Conservation (phyloP, 2,113 vertebrate genomes). For the Geothlypis trichas region DNA sequence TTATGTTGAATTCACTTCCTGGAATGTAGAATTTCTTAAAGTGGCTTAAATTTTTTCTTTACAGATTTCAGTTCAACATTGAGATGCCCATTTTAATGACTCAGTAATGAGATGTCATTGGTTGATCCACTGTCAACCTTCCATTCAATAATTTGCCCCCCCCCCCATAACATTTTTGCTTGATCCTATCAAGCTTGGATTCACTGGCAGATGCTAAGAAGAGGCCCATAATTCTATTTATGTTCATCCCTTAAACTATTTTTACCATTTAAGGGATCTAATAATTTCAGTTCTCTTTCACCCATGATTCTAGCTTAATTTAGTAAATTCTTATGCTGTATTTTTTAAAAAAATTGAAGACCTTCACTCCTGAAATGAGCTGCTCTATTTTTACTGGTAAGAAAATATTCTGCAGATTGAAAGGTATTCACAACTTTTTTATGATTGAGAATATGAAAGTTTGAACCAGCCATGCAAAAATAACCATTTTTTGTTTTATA, state of each 20-base stretch:
- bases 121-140: neutral
- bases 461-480: neutral
- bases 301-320: neutral
- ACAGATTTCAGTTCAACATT: neutral
- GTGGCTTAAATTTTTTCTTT: neutral
- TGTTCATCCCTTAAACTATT: conserved; percentile 10
- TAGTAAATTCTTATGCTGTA: neutral
- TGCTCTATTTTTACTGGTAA: neutral
- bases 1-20: neutral
- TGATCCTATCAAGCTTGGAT: neutral
- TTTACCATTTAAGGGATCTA: neutral
- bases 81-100: neutral
- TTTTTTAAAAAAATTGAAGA: neutral
- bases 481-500: neutral
- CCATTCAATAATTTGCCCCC: neutral
- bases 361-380: neutral
- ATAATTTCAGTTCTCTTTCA: neutral
- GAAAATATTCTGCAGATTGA: neutral
- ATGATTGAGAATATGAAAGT: neutral
- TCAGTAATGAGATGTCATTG: neutral
- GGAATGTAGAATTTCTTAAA: neutral
- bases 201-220: neutral
- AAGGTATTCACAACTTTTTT: neutral
- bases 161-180: neutral
- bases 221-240: neutral